Conservation (phyloP, 2,797 vertebrate genomes). For the Anguilla marmorata region DNA sequence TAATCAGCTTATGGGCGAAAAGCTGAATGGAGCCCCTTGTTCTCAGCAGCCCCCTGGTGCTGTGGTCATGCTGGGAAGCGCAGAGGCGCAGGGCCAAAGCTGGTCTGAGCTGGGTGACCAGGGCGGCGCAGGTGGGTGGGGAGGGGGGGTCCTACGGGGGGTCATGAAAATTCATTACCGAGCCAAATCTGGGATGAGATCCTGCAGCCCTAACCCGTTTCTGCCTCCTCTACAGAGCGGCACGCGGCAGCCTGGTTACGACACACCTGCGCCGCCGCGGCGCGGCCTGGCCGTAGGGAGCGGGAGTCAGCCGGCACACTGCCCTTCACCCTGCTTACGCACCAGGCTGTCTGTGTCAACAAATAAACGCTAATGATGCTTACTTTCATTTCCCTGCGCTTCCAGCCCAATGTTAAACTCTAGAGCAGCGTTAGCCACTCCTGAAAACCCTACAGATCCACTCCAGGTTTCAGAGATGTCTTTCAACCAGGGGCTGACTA, state of each 20-base stretch:
- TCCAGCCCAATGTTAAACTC: background rate
- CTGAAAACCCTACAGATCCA: background rate
- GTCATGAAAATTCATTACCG: conserved; percentile 34
- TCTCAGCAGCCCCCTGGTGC: conserved; percentile 48
- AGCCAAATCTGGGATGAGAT: background rate
- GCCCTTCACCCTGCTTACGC: background rate
- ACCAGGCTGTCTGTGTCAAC: background rate
- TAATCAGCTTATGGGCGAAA: conserved; percentile 68
- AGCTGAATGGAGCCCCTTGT: conserved; percentile 58
- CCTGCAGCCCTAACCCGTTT: background rate
- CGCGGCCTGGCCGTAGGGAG: background rate
- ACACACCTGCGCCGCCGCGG: background rate
- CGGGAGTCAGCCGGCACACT: background rate
- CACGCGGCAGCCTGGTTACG: background rate
- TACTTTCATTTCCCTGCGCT: background rate
- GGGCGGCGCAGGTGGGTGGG: conserved; percentile 10
- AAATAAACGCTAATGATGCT: background rate
- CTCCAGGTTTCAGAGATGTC: background rate
- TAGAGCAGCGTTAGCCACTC: background rate
- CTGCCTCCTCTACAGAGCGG: background rate
- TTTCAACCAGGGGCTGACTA: background rate
- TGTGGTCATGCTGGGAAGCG: conserved; percentile 52
- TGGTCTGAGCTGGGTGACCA: conserved; percentile 15
- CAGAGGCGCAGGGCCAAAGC: conserved; percentile 24
- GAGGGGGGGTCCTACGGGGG: background rate